phyloP scores from a whole-genome alignment of 2,888 invertebrate genomes.

The Sclerodermus sp. region DNA sequence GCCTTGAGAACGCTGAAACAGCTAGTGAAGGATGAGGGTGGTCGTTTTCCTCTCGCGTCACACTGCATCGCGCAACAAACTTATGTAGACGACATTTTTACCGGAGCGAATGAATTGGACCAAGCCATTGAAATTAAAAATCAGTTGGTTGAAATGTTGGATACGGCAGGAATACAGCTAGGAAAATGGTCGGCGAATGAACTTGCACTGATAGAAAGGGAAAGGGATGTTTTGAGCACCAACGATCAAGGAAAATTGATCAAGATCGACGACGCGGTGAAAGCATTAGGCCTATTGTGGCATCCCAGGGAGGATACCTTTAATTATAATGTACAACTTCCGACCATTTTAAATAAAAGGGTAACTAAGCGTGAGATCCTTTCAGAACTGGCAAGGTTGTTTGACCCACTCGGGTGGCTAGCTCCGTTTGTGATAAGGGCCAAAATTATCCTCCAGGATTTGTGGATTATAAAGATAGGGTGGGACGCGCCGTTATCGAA shows the following conservation, averaged over 20 bases:
- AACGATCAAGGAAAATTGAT: neutral
- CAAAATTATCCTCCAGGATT: slow-evolving; percentile 16
- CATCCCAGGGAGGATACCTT: slow-evolving; percentile 9
- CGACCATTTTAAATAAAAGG: neutral
- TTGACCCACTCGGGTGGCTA: slow-evolving; percentile 19
- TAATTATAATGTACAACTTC: neutral
- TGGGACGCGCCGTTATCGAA: slow-evolving; percentile 12
- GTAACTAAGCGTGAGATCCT: slow-evolving; percentile 10
- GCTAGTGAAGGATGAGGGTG: slow-evolving; percentile 7
- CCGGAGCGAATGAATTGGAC: slow-evolving; percentile 9
- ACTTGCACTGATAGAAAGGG: too few species aligned
- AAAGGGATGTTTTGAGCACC: neutral
- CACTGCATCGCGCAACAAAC: slow-evolving; percentile 5
- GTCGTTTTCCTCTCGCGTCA: slow-evolving; percentile 4
- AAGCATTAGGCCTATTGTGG: slow-evolving; percentile 16
- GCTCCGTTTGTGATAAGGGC: slow-evolving; percentile 13
- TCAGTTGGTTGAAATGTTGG: slow-evolving; percentile 8
- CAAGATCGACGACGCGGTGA: slow-evolving; percentile 5
- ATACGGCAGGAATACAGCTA: slow-evolving; percentile 12
- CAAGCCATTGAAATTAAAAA: slow-evolving; percentile 3
- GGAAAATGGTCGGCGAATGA: slow-evolving; percentile 14
- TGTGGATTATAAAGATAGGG: slow-evolving; percentile 11
- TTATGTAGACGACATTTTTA: slow-evolving; percentile 20
- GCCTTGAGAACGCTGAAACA: slow-evolving; percentile 4
- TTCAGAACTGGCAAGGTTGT: slow-evolving; percentile 11